Evolutionary conservation across 2,797 vertebrate genomes (phyloP), one percentile per base, ranked within the genome.

Genomic region (Macropodus opercularis): DNA sequence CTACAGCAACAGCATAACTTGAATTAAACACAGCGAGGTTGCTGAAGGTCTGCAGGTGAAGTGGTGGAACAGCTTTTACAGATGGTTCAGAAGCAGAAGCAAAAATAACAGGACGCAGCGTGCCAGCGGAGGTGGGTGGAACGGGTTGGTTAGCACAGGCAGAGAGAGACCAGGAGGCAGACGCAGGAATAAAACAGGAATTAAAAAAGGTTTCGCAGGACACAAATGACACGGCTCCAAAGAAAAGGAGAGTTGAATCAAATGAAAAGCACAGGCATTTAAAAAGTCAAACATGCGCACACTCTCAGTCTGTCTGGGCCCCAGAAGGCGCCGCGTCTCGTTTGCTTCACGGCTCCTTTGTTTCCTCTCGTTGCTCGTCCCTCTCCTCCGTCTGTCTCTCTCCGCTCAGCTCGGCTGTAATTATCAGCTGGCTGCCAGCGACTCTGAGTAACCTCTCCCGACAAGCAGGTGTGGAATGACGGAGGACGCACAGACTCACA

Each of bases 401-500:
- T 49, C 47, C 17, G 39, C 51, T 57, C 19, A 3, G 63, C 62
- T 70, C 76, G 42, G 76, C 72, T 82, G 82, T 78, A 84, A 86
- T 84, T 86, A 81, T 75, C 63, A 72, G 63, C 79, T 62, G 57
- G 48, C 75, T 73, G 79, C 63, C 63, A 51, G 46, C 8, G 10
- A 68, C 63, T 49, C 52, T 1, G 62, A 66, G 40, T 69, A 85
- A 87, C 70, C 51, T 26, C 55, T 77, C 18, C 74, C 79, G 81
- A 80, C 85, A 81, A 43, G 32, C 81, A 83, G 81, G 77, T 87
- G 85, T 54, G 44, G 54, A 78, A 53, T 70, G 75, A 77, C 82
- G 68, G 60, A 6, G 17, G 38, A 3, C 17, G 47, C 40, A 58
- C 22, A 43, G 3, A 59, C n/a, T 14, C 53, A 51, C 49, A 71